phyloP scores from a whole-genome alignment of 2,888 invertebrate species.

The Dusona sp. region DNA sequence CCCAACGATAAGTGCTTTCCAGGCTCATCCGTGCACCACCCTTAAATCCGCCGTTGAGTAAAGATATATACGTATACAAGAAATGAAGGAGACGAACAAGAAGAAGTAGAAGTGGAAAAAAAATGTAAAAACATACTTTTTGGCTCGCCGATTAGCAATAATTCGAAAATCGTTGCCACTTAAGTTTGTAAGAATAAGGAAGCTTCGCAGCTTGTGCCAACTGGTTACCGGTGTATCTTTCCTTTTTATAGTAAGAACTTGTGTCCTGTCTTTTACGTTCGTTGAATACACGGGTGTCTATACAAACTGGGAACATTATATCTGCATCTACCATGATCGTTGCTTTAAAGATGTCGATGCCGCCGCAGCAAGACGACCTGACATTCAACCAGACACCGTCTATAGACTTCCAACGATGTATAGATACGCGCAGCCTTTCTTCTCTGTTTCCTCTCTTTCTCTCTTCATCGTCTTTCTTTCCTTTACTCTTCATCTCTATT shows the following conservation, averaged over 20 bases:
- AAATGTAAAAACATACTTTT: slow-evolving; percentile 9
- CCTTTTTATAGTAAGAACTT: neutral
- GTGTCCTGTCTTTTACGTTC: neutral
- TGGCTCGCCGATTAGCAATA: slow-evolving; percentile 69
- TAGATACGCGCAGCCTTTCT: neutral
- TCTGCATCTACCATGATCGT: slow-evolving; percentile 21
- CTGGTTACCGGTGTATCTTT: slow-evolving; percentile 19
- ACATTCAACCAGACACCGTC: slow-evolving; percentile 20
- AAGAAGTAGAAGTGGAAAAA: neutral
- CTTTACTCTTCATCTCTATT: neutral
- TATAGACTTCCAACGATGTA: slow-evolving; percentile 12
- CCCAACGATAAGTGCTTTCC: slow-evolving; percentile 53
- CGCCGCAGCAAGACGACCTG: slow-evolving; percentile 13
- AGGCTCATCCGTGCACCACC: slow-evolving; percentile 12
- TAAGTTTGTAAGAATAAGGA: slow-evolving; percentile 28
- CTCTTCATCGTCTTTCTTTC: neutral
- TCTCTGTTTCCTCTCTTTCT: neutral
- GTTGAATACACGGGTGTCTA: neutral
- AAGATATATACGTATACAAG: slow-evolving; percentile 31
- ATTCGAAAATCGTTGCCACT: slow-evolving; percentile 71
- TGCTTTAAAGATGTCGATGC: slow-evolving; percentile 15
- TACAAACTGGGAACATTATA: slow-evolving; percentile 20
- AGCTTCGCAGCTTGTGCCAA: slow-evolving; percentile 49
- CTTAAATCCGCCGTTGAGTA: neutral
- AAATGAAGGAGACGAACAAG: slow-evolving; percentile 1